phyloP scores from a whole-genome alignment of 2,888 invertebrate genomes.

The Meandrusa payeni region DNA sequence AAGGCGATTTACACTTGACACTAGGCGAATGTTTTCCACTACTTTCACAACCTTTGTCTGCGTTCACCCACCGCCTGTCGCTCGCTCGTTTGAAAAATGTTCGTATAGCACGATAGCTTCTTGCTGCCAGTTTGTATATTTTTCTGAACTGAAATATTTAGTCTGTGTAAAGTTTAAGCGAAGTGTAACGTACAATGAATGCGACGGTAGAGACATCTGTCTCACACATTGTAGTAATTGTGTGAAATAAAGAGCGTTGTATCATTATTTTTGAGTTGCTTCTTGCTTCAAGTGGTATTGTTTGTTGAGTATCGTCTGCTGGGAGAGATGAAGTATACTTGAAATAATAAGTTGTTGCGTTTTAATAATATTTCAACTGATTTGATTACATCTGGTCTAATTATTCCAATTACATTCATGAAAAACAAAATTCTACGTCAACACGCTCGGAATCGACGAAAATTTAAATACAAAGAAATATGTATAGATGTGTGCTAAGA shows the following conservation, averaged over 20 bases:
- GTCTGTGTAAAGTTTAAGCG: constrained; percentile 42
- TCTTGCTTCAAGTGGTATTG: constrained; percentile 37
- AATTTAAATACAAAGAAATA: too few species aligned
- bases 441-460: too few species aligned
- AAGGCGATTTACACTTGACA: constrained; percentile 82
- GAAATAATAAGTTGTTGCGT: constrained; percentile 20
- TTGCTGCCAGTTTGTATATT: constrained; percentile 30
- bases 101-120: constrained; percentile 27
- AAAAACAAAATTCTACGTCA: too few species aligned
- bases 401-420: too few species aligned
- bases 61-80: constrained; percentile 44
- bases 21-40: constrained; percentile 73
- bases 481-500: too few species aligned
- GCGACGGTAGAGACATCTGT: constrained; percentile 48
- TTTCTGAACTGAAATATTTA: constrained; percentile 30
- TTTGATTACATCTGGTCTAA: too few species aligned
- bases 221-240: constrained; percentile 66
- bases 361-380: background rate
- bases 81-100: constrained; percentile 36
- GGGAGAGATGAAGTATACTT: constrained; percentile 20
- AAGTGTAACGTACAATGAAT: constrained; percentile 37
- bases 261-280: constrained; percentile 60
- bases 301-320: constrained; percentile 29
- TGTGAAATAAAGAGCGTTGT: constrained; percentile 73
- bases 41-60: constrained; percentile 55